Evolutionary conservation across 2,888 invertebrate genomes (phyloP).

Genomic region (Oeneis ivallda): DNA sequence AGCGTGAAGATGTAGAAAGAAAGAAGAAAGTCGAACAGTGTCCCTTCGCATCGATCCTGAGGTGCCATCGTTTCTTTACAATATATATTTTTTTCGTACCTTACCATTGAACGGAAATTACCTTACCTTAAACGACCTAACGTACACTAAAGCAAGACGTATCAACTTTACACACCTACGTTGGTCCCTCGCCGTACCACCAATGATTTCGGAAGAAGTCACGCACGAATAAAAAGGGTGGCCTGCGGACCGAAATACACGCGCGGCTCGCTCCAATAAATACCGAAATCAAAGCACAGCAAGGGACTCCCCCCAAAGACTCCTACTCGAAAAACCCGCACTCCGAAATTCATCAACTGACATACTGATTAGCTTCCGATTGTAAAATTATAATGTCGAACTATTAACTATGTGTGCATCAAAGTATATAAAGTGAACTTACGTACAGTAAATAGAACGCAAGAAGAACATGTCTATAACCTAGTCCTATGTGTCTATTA

Average conservation of each 20-base stretch:
- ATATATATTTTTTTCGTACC: slow-evolving; percentile 55
- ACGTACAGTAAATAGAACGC: slow-evolving; percentile 73
- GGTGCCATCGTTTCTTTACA: slow-evolving; percentile 67
- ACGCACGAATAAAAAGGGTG: slow-evolving; percentile 39
- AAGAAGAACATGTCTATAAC: slow-evolving; percentile 70
- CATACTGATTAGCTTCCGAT: slow-evolving; percentile 75
- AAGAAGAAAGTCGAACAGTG: slow-evolving; percentile 63
- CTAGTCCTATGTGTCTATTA: slow-evolving; percentile 75
- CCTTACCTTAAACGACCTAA: slow-evolving; percentile 71
- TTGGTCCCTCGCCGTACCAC: slow-evolving; percentile 49
- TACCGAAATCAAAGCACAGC: slow-evolving; percentile 41
- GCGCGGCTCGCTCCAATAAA: slow-evolving; percentile 35
- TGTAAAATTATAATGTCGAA: slow-evolving; percentile 67
- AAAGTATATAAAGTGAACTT: slow-evolving; percentile 74
- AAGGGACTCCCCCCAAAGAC: slow-evolving; percentile 55
- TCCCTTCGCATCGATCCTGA: slow-evolving; percentile 75
- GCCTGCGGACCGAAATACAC: slow-evolving; percentile 31
- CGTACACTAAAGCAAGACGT: slow-evolving; percentile 68
- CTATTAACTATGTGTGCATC: slow-evolving; percentile 74
- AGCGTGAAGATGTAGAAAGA: slow-evolving; percentile 63
- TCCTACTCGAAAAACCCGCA: slow-evolving; percentile 61
- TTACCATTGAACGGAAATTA: slow-evolving; percentile 71
- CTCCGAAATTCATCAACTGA: slow-evolving; percentile 69
- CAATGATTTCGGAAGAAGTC: slow-evolving; percentile 34
- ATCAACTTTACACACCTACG: slow-evolving; percentile 60